These are phyloP conservation scores for Bungarus multicinctus DNA, from an alignment of 2,113 vertebrate genomes.

Conservation along the genomic window DNA sequence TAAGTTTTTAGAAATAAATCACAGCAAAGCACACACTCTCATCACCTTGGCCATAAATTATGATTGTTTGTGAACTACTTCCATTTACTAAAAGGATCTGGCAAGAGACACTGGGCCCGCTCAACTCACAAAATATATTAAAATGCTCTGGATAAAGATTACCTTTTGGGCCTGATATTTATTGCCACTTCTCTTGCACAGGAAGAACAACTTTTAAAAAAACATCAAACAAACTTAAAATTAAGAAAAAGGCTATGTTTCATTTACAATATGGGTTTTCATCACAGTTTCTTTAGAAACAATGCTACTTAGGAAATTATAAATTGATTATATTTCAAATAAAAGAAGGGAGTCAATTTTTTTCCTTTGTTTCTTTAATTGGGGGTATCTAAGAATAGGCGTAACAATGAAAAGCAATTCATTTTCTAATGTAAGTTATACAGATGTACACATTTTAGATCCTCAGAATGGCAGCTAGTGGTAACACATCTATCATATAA, in stretches of 20 bases:
- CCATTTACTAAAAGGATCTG: constrained; percentile 49
- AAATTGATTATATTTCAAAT: constrained; percentile 16
- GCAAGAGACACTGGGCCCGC: constrained; percentile 34
- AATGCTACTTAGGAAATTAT: not conserved
- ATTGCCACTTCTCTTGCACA: constrained; percentile 34
- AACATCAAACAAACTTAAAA: not conserved
- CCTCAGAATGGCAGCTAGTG: not conserved
- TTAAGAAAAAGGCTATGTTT: not conserved
- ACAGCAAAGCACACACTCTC: constrained; percentile 13
- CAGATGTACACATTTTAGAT: not conserved
- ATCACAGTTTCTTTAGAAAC: not conserved
- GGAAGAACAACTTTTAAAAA: constrained; percentile 5
- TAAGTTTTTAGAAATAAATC: constrained; percentile 40
- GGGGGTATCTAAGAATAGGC: not conserved
- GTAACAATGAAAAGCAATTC: not conserved
- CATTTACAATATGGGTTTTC: not conserved
- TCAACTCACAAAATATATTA: constrained; percentile 41
- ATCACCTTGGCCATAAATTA: constrained; percentile 40
- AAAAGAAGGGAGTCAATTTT: not conserved
- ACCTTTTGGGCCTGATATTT: constrained; percentile 46
- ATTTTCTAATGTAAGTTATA: not conserved
- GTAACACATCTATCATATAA: not conserved
- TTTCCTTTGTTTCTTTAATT: not conserved
- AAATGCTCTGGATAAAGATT: constrained; percentile 37
- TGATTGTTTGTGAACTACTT: constrained; percentile 30